phyloP scores from a whole-genome alignment of 1,140 invertebrate species.

The Diorhabda elongata region DNA sequence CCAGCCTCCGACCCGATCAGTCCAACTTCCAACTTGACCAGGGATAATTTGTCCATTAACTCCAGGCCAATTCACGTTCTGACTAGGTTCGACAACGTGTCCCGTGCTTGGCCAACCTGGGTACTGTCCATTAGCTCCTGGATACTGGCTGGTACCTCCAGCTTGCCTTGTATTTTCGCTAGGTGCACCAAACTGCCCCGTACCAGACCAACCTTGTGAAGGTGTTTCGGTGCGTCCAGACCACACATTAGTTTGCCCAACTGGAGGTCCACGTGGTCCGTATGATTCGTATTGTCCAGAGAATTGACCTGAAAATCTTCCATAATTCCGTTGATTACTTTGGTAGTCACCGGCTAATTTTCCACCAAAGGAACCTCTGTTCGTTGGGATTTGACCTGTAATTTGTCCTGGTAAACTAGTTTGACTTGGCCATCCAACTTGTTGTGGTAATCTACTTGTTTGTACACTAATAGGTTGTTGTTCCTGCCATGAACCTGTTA shows the following conservation, averaged over 20 bases:
- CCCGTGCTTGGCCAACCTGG: not conserved
- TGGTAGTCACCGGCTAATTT: conserved; percentile 36
- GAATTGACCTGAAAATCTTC: conserved; percentile 40
- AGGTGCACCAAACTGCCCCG: not conserved
- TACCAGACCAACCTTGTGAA: not conserved
- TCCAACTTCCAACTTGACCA: not conserved
- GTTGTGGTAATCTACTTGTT: not conserved
- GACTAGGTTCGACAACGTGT: not conserved
- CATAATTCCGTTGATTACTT: conserved; percentile 25
- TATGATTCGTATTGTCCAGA: conserved; percentile 35
- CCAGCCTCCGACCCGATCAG: conserved; percentile 11
- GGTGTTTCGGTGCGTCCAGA: not conserved
- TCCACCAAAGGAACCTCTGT: conserved; percentile 30
- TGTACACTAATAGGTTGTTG: not conserved
- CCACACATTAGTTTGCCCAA: not conserved
- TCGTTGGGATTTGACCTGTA: no score
- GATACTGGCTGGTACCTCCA: not conserved
- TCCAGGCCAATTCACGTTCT: not conserved
- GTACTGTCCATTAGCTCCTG: not conserved
- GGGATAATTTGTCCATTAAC: no score
- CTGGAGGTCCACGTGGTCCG: not conserved
- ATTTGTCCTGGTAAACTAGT: conserved; percentile 7
- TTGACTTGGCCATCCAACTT: not conserved
- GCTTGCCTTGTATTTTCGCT: not conserved
- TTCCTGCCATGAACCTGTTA: not conserved